Conservation (phyloP, 2,797 vertebrate genomes). For the Danio choprae region DNA sequence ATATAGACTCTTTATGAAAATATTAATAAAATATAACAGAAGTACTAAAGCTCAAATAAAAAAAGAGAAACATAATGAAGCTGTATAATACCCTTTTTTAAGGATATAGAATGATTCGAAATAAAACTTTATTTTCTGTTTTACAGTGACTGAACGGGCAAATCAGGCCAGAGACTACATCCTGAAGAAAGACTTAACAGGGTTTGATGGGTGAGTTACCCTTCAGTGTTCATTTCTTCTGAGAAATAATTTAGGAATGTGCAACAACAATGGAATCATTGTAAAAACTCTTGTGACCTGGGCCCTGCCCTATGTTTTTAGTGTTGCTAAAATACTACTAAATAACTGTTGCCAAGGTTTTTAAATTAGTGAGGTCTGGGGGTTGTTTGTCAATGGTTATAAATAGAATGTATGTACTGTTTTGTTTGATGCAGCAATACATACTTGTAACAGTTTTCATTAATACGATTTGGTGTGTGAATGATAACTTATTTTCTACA, state of each 20-base stretch:
- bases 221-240: not conserved
- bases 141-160: slow-evolving; percentile 80
- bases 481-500: too few relatives aligned
- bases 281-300: slow-evolving; percentile 18
- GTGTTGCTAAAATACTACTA: slow-evolving; percentile 10
- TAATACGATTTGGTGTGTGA: too few relatives aligned
- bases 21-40: too few relatives aligned
- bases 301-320: not conserved
- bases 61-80: too few relatives aligned
- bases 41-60: too few relatives aligned
- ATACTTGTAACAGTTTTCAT: too few relatives aligned
- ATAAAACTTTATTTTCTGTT: not conserved
- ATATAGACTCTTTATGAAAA: too few relatives aligned
- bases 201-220: slow-evolving; percentile 81
- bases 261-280: not conserved
- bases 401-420: too few relatives aligned
- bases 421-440: too few relatives aligned
- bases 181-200: slow-evolving; percentile 82
- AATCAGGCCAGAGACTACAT: slow-evolving; percentile 86
- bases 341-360: too few relatives aligned
- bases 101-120: not conserved
- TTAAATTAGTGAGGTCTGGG: too few relatives aligned
- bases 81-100: not conserved
- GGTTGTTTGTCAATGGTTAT: too few relatives aligned
- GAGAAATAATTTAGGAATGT: slow-evolving; percentile 1